These are phyloP conservation scores for Stigmatopora argus DNA, from an alignment of 2,113 vertebrate genomes.

Conservation along the genomic window DNA sequence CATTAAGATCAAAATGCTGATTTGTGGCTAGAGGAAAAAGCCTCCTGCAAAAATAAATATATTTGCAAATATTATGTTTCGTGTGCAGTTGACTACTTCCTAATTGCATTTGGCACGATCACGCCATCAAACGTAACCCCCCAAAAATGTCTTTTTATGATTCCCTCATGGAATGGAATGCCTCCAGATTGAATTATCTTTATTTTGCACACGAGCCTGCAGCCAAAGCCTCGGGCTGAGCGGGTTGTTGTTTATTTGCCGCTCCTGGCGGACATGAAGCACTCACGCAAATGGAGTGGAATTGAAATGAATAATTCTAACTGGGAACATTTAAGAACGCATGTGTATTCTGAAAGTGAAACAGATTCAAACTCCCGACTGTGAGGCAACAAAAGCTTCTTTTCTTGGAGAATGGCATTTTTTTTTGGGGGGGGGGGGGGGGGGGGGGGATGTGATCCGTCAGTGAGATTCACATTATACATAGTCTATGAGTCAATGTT, in stretches of 20 bases:
- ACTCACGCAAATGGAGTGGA: neutral
- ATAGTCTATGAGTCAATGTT: neutral
- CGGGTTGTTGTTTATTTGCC: slow-evolving; percentile 15
- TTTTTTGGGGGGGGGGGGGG: too few species aligned
- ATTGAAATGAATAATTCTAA: neutral
- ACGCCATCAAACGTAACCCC: neutral
- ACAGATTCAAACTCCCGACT: too few species aligned
- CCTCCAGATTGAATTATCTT: slow-evolving; percentile 6
- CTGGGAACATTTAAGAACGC: neutral
- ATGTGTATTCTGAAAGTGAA: neutral
- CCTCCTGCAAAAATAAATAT: neutral
- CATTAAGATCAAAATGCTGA: neutral
- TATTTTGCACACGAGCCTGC: neutral
- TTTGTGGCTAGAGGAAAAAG: neutral
- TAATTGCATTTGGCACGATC: neutral
- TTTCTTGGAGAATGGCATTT: too few species aligned
- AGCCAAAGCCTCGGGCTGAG: slow-evolving; percentile 12
- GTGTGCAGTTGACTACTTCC: neutral
- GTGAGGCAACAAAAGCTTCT: too few species aligned
- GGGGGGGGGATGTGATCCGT: too few species aligned
- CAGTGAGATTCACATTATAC: too few species aligned
- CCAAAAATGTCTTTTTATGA: neutral
- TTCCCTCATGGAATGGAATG: slow-evolving; percentile 19
- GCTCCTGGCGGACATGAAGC: slow-evolving; percentile 1
- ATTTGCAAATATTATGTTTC: neutral